Percentiles rank a stretch among this genome's conserved stretches.
These are phyloP conservation scores for Hiodon alosoides DNA, from an alignment of 2,113 vertebrate species.

Conservation along the genomic window DNA sequence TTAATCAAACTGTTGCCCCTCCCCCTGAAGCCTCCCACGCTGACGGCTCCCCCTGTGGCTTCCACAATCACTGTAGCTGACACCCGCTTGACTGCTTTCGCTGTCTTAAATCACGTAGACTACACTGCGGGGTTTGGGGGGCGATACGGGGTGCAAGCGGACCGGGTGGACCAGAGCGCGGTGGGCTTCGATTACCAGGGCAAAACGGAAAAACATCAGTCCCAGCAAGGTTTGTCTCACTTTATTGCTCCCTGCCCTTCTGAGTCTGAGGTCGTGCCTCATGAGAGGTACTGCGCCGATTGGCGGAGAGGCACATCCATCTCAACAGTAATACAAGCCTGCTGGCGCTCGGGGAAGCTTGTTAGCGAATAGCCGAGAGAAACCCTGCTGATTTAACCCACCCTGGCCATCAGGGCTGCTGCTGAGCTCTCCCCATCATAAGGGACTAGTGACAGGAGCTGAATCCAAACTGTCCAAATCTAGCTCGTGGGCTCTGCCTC, in stretches of 20 bases:
- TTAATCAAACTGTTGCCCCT: neutral
- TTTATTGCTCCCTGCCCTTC: neutral
- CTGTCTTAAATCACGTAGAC: slow-evolving; percentile 50
- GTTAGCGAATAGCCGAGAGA: too few species aligned
- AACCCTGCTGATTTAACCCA: too few species aligned
- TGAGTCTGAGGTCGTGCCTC: neutral
- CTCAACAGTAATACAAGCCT: too few species aligned
- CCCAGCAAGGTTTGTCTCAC: slow-evolving; percentile 79
- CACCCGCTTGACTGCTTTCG: slow-evolving; percentile 36
- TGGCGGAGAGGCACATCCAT: too few species aligned
- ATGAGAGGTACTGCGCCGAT: too few species aligned
- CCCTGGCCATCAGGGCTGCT: too few species aligned
- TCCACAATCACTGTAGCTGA: slow-evolving; percentile 4
- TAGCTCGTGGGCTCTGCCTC: too few species aligned
- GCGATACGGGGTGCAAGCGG: slow-evolving; percentile 61
- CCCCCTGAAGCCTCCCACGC: neutral
- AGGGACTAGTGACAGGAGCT: too few species aligned
- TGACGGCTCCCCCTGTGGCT: neutral
- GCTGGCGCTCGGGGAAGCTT: too few species aligned
- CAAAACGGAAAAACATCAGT: slow-evolving; percentile 90
- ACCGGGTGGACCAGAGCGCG: slow-evolving; percentile 84
- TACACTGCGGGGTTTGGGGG: slow-evolving; percentile 68
- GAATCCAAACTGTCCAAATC: too few species aligned
- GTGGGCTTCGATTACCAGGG: slow-evolving; percentile 91
- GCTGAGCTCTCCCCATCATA: too few species aligned